Base-by-base conservation (phyloP, 2,113 vertebrate species). In the Sapayoa aenigma region DNA sequence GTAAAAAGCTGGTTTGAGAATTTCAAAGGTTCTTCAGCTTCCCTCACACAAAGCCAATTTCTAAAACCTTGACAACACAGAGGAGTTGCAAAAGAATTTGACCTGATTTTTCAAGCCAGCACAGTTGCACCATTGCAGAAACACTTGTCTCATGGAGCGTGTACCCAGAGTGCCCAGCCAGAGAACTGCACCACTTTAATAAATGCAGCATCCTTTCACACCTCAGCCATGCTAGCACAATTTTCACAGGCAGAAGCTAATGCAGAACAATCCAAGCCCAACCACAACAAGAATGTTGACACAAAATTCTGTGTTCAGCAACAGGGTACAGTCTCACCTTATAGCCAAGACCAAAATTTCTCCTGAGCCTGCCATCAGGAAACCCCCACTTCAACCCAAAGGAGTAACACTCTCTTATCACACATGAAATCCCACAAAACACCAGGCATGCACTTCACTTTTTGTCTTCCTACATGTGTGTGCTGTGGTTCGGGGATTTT, bases 1-100 rank as follows among this genome's bases (percentile, higher is more conserved):
- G 50, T 16, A 67, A 94, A 89, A 89, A 95, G 58, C 81, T 73
- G 53, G 13, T 41, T 68, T 30, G 89, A 79, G 76, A 68, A 89
- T 89, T 91, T 82, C 84, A 69, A 41, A 84, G 59, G 53, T 72
- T 60, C 76, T 75, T 89, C 69, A 76, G 77, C 84, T 79, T 37
- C 37, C 46, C n/a, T 55, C 65, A 79, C 14, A 49, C 41, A 68
- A 95, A 95, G 33, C 77, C 30, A 31, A 6, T 72, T 79, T 72
- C 77, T 76, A 66, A 91, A 93, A 52, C 74, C 87, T 35, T 79
- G 76, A 71, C 88, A 74, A 93, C 65, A 60, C 4, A 11, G 66
- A 87, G 44, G 58, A 92, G 37, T 3, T 18, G 66, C 62, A 87
- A 62, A 92, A 53, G 84, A 93, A 94, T 83, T 9, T 83, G 91